Evolutionary conservation across 2,797 vertebrate genomes (phyloP).

Genomic region (Melanotaenia parkinsoni): DNA sequence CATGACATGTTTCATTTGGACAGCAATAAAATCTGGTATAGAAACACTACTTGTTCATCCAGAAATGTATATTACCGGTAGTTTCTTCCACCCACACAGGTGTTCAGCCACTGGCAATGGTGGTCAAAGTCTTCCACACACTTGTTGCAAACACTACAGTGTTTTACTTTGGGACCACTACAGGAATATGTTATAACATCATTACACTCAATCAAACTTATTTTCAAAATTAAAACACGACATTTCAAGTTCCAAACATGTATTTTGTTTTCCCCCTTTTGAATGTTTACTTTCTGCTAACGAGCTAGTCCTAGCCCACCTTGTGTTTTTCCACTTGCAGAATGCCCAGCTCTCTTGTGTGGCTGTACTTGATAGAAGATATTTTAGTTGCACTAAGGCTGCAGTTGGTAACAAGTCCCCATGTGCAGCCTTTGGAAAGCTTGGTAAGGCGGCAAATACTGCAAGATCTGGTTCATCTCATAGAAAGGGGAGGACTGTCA

Average conservation of each 20-base stretch:
- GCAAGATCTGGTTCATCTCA: background rate
- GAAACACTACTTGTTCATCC: background rate
- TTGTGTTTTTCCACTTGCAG: background rate
- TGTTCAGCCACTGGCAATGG: slow-evolving; percentile 87
- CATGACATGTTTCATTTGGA: background rate
- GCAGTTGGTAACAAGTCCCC: background rate
- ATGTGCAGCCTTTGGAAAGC: background rate
- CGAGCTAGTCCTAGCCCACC: background rate
- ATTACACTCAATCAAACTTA: background rate
- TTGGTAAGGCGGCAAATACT: background rate
- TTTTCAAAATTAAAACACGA: background rate
- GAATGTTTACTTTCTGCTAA: slow-evolving; percentile 1
- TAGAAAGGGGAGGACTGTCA: background rate
- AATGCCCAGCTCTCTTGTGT: background rate
- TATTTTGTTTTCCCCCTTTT: background rate
- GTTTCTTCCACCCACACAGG: slow-evolving; percentile 84
- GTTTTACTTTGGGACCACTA: slow-evolving; percentile 84
- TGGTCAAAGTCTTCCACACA: slow-evolving; percentile 85
- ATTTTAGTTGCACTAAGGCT: background rate
- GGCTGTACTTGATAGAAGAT: background rate
- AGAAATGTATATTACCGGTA: slow-evolving; percentile 76
- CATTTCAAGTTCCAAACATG: background rate
- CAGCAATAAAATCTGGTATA: background rate
- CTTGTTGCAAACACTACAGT: slow-evolving; percentile 85
- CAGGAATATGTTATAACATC: slow-evolving; percentile 9